Evolutionary conservation across 2,888 invertebrate genomes (phyloP).

Genomic region (Dorcus parallelipipedus): DNA sequence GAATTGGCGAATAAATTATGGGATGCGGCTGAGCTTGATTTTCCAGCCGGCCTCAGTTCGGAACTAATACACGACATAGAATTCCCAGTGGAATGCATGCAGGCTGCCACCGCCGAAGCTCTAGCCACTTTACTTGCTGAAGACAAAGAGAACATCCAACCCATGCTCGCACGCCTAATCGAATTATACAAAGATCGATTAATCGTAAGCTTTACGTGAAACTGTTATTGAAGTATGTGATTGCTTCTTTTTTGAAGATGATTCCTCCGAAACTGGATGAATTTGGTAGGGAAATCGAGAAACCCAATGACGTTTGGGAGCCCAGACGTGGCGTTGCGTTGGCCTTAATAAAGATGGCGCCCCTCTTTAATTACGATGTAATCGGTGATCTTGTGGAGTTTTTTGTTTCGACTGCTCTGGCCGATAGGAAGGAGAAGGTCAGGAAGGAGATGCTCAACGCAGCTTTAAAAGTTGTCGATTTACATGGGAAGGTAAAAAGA

Average conservation of each 20-base stretch:
- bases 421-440: constrained; percentile 79
- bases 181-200: constrained; percentile 73
- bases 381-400: constrained; percentile 73
- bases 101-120: constrained; percentile 78
- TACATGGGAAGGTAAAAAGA: constrained; percentile 78
- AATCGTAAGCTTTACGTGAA: constrained; percentile 51
- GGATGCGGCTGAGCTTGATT: constrained; percentile 54
- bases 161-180: constrained; percentile 63
- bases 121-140: constrained; percentile 65
- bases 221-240: neutral
- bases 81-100: constrained; percentile 78
- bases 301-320: constrained; percentile 87
- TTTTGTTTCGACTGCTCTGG: constrained; percentile 81
- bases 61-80: constrained; percentile 68
- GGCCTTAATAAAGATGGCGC: constrained; percentile 75
- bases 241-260: constrained; percentile 50
- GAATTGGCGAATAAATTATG: constrained; percentile 62
- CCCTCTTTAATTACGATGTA: constrained; percentile 63
- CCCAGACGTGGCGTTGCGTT: constrained; percentile 86
- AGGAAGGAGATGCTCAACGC: constrained; percentile 90
- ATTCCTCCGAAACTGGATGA: constrained; percentile 85
- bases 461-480: constrained; percentile 86
- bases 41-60: constrained; percentile 53
- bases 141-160: constrained; percentile 54
- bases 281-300: constrained; percentile 84